These are phyloP conservation scores for Elegia similella DNA, from an alignment of 2,888 invertebrate species.

Conservation along the genomic window DNA sequence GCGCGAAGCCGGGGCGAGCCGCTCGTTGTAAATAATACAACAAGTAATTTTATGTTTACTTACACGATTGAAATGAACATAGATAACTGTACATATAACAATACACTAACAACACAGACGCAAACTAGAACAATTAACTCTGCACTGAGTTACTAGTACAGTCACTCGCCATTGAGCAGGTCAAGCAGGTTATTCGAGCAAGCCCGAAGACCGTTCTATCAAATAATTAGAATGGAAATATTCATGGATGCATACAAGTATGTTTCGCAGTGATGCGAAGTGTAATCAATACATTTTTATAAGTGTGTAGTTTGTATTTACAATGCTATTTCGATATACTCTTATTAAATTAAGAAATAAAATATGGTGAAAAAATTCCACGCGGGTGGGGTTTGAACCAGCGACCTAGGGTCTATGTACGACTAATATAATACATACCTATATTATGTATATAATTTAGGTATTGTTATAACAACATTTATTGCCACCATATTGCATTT, in stretches of 20 bases:
- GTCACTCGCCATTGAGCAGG: constrained; percentile 3
- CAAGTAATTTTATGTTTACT: constrained; percentile 2
- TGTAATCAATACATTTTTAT: neutral
- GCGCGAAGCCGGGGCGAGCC: no score
- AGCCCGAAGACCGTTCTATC: neutral
- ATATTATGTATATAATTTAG: no score
- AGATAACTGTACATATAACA: neutral
- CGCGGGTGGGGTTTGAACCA: no score
- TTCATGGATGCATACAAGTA: neutral
- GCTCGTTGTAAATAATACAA: no score
- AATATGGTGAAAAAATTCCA: no score
- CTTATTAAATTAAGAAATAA: no score
- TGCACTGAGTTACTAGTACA: neutral
- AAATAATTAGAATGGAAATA: neutral
- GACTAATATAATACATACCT: no score
- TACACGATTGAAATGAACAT: constrained; percentile 21
- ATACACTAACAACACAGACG: neutral
- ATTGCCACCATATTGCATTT: no score
- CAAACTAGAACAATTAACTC: constrained; percentile 16
- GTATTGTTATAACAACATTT: no score
- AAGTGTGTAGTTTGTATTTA: no score
- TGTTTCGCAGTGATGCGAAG: neutral
- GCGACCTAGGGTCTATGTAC: no score
- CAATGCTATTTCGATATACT: no score
- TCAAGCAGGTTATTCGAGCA: neutral